These are phyloP conservation scores for Sapayoa aenigma DNA, from an alignment of 2,113 vertebrate species.

Conservation along the genomic window DNA sequence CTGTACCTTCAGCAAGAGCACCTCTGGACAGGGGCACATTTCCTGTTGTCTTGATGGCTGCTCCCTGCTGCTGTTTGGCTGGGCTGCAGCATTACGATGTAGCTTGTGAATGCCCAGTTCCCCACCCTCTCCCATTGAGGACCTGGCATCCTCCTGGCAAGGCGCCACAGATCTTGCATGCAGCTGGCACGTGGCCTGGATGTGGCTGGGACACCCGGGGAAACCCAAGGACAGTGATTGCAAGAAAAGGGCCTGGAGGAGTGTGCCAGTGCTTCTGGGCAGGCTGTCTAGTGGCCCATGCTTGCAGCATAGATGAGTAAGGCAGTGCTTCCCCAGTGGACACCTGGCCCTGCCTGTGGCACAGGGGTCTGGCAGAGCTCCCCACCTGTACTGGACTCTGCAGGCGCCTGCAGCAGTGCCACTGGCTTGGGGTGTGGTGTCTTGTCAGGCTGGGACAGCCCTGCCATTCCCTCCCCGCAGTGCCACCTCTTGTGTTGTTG, in stretches of 20 bases:
- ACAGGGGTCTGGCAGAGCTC: not conserved
- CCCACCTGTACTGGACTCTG: rapidly evolving
- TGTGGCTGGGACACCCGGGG: not conserved
- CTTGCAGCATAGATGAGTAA: not conserved
- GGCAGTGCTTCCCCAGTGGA: not conserved
- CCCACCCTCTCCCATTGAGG: constrained; percentile 26
- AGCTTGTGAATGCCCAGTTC: constrained; percentile 63
- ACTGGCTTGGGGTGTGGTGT: not conserved
- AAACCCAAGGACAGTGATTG: not conserved
- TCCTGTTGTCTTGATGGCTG: rapidly evolving
- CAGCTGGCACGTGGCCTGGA: not conserved
- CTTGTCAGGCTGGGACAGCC: not conserved
- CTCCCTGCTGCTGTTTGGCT: not conserved
- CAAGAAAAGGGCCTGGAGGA: not conserved
- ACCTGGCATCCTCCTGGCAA: not conserved
- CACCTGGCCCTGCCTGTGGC: not conserved
- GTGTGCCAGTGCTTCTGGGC: not conserved
- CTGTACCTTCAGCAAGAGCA: not conserved
- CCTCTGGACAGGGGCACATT: too few species aligned
- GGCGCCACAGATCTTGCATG: not conserved
- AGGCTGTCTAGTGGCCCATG: not conserved
- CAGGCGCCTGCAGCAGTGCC: not conserved
- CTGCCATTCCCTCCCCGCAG: too few species aligned
- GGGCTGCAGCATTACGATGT: constrained; percentile 63
- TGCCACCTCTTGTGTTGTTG: constrained; percentile 67